Percentiles rank a stretch among this genome's conserved stretches.
phyloP scores from a whole-genome alignment of 2,888 invertebrate genomes.

The Pachydiplax longipennis region DNA sequence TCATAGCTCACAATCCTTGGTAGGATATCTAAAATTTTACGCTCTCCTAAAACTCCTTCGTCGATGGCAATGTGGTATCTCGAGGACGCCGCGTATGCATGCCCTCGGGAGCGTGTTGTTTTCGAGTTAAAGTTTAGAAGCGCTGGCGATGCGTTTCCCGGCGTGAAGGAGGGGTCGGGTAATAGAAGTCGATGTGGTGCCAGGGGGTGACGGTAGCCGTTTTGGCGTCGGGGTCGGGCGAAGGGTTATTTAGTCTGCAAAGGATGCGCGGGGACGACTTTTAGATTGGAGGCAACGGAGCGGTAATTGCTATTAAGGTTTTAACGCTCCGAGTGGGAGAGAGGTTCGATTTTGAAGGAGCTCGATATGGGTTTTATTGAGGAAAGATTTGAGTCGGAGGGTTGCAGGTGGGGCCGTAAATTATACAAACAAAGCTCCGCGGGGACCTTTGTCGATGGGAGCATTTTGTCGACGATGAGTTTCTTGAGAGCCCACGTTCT shows the following conservation, averaged over 20 bases:
- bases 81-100: background rate
- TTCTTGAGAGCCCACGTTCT: background rate
- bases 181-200: background rate
- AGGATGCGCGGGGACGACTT: background rate
- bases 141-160: background rate
- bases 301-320: background rate
- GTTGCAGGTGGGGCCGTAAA: background rate
- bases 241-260: background rate
- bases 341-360: background rate
- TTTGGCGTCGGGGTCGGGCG: background rate
- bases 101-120: background rate
- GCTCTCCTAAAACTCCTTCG: no score
- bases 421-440: background rate
- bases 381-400: background rate
- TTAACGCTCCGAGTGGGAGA: background rate
- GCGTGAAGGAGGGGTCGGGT: background rate
- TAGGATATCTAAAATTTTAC: no score
- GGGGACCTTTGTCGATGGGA: background rate
- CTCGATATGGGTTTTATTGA: background rate
- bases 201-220: background rate
- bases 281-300: background rate
- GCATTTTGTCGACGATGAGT: background rate
- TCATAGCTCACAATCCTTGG: no score
- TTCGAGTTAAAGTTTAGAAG: background rate
- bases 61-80: background rate